Conservation (phyloP, 2,797 vertebrate genomes). For the Hippocampus kuda region DNA sequence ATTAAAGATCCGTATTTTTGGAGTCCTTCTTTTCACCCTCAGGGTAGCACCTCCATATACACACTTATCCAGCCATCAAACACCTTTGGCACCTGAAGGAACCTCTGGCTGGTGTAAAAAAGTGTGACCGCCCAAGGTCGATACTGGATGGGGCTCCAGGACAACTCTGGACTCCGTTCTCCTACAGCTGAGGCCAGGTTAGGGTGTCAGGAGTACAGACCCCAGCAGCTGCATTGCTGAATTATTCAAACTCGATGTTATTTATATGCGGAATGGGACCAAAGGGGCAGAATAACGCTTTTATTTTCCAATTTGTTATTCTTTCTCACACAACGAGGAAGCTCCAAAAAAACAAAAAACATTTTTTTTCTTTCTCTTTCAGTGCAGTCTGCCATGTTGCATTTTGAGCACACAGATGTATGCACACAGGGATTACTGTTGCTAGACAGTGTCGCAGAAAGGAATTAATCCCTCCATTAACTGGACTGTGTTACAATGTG, state of each 20-base stretch:
- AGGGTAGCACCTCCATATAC: not conserved
- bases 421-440: constrained; percentile 44
- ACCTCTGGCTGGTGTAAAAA: not conserved
- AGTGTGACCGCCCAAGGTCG: constrained; percentile 1
- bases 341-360: not conserved
- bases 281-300: not conserved
- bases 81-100: not conserved
- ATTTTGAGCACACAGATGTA: constrained; percentile 35
- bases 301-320: not conserved
- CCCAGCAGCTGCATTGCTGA: not conserved
- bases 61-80: not conserved
- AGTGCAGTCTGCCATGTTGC: constrained; percentile 28
- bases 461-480: constrained; percentile 57
- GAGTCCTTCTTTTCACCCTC: not conserved
- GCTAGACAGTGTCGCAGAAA: constrained; percentile 35
- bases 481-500: constrained; percentile 40
- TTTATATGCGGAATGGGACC: not conserved
- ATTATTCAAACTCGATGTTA: not conserved
- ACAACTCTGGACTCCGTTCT: not conserved
- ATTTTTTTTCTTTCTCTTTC: not conserved
- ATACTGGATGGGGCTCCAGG: not conserved
- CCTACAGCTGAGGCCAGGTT: not conserved
- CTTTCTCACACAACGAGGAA: not conserved
- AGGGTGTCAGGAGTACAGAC: not conserved
- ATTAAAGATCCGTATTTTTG: not conserved